A percentile compares a stretch with the other conserved stretches of the same genome.
phyloP scores from a whole-genome alignment of 64 coral and sea anemone species.

The Stichodactyla helianthus region DNA sequence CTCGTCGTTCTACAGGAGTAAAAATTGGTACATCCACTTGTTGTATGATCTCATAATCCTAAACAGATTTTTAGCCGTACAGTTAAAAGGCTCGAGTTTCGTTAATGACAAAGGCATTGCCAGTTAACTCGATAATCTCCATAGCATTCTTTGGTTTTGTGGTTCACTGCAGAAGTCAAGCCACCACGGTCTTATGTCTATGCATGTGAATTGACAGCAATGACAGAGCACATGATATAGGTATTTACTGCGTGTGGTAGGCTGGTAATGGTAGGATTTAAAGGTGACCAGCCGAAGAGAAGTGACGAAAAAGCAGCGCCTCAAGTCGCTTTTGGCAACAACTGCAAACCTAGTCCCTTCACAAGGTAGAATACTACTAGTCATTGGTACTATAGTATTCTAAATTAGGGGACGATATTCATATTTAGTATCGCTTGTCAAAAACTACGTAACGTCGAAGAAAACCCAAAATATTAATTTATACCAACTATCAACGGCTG shows the following conservation, averaged over 20 bases:
- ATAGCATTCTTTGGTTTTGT: background rate
- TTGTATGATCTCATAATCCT: too few species aligned
- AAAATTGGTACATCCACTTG: too few species aligned
- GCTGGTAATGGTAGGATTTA: background rate
- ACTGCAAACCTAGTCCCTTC: background rate
- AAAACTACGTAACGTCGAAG: background rate
- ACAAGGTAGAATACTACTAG: background rate
- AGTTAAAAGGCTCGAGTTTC: too few species aligned
- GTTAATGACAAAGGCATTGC: background rate
- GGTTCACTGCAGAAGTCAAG: background rate
- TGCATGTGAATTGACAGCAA: background rate
- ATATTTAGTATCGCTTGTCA: background rate
- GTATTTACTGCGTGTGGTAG: background rate
- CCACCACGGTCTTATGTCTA: background rate
- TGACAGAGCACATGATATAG: background rate
- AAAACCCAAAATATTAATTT: background rate
- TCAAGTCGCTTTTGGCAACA: background rate
- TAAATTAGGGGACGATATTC: background rate
- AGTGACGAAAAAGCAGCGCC: background rate
- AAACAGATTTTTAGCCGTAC: too few species aligned
- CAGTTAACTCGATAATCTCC: background rate
- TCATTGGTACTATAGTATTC: background rate
- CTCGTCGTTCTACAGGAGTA: too few species aligned
- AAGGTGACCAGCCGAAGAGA: background rate
- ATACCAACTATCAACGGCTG: background rate